Evolutionary conservation across 2,113 vertebrate species (phyloP).

Genomic region (Corythaeola cristata): DNA sequence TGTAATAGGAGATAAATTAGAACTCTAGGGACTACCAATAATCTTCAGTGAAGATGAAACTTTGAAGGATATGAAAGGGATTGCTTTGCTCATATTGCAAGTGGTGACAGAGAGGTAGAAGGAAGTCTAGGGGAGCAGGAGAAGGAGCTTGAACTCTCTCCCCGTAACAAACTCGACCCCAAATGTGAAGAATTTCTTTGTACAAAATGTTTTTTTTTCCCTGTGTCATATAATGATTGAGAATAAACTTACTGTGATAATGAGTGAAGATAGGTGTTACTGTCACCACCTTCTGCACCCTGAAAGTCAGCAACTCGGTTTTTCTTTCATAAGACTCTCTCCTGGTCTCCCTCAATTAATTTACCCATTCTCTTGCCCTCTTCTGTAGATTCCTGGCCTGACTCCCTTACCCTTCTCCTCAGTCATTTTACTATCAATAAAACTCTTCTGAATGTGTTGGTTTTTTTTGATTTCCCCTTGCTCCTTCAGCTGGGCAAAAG

Average conservation of each 20-base stretch:
- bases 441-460: not conserved
- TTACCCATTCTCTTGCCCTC: not conserved
- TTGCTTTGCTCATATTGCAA: not conserved
- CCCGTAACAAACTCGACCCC: not conserved
- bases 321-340: not conserved
- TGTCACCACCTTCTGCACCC: not conserved
- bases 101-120: not conserved
- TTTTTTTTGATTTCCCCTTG: not conserved
- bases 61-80: not conserved
- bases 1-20: constrained; percentile 35
- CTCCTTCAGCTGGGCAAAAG: not conserved
- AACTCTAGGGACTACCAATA: not conserved
- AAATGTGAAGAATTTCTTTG: not conserved
- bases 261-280: not conserved
- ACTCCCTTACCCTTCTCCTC: not conserved
- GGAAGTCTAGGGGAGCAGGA: not conserved
- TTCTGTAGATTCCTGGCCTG: not conserved
- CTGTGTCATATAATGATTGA: not conserved
- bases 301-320: not conserved
- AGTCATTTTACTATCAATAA: not conserved
- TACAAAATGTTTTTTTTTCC: not conserved
- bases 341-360: not conserved
- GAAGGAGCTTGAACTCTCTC: not conserved
- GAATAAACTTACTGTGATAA: not conserved
- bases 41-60: not conserved